Conservation (phyloP, 2,113 vertebrate species). For the Centropristis striata region DNA sequence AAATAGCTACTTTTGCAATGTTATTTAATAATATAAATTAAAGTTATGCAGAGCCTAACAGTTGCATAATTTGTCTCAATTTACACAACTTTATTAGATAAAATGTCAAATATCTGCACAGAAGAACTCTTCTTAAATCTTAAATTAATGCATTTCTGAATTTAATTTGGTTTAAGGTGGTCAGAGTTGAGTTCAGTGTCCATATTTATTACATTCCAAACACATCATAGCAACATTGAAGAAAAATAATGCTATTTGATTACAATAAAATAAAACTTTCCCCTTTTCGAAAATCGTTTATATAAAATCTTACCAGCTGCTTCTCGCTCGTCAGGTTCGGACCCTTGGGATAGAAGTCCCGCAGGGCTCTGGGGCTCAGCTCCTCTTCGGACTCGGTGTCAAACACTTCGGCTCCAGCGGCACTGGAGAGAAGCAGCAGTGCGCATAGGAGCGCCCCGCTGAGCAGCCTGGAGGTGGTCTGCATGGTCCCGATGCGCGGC, state of each 20-base stretch:
- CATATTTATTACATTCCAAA: too few relatives aligned
- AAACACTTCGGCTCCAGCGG: conserved; percentile 64
- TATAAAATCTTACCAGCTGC: conserved; percentile 82
- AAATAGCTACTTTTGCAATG: background rate
- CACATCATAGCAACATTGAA: background rate
- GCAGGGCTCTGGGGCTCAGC: conserved; percentile 84
- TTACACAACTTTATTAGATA: background rate
- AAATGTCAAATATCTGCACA: background rate
- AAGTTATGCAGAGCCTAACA: too few relatives aligned
- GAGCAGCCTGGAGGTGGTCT: conserved; percentile 82
- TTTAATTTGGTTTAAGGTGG: background rate
- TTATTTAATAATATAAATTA: background rate
- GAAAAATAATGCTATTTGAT: background rate
- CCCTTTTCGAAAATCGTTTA: background rate
- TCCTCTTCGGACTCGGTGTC: conserved; percentile 79
- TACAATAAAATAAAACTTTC: too few relatives aligned
- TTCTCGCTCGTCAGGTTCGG: conserved; percentile 87
- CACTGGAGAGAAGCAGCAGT: conserved; percentile 74
- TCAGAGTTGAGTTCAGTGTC: background rate
- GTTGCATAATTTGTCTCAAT: background rate
- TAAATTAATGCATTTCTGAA: background rate
- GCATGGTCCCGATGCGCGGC: conserved; percentile 77
- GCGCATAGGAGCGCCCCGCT: conserved; percentile 77
- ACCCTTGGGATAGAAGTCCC: conserved; percentile 87
- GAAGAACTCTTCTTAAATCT: background rate